These are phyloP conservation scores for Tortrix viridana DNA, from an alignment of 2,888 invertebrate species.

Conservation along the genomic window DNA sequence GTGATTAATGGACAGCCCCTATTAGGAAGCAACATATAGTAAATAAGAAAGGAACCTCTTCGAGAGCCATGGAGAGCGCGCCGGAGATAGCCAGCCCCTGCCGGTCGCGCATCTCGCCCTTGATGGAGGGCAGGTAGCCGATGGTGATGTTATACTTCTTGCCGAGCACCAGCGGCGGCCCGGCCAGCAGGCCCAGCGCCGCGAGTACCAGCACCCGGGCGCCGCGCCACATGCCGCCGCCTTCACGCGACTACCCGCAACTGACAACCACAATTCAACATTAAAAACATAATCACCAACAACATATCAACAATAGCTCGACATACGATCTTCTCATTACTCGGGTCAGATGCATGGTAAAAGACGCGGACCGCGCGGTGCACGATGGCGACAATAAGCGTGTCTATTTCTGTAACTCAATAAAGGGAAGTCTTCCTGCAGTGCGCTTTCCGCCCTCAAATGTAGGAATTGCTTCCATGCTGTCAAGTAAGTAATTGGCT, in stretches of 20 bases:
- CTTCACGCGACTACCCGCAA: conserved; percentile 71
- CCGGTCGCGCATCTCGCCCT: conserved; percentile 89
- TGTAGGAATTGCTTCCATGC: conserved; percentile 83
- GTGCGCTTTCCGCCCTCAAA: conserved; percentile 80
- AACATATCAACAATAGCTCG: conserved; percentile 1
- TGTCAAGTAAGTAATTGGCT: conserved; percentile 82
- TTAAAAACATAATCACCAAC: not conserved
- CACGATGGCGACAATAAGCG: conserved; percentile 41
- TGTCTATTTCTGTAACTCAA: conserved; percentile 63
- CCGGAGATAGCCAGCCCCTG: conserved; percentile 96
- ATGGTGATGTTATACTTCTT: conserved; percentile 87
- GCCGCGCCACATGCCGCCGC: conserved; percentile 87
- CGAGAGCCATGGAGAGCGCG: conserved; percentile 94
- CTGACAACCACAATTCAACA: conserved; percentile 47
- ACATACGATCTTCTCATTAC: conserved; percentile 1
- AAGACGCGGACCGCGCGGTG: conserved; percentile 11
- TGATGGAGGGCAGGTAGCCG: conserved; percentile 94
- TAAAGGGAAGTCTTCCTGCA: conserved; percentile 81
- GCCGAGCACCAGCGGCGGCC: conserved; percentile 74
- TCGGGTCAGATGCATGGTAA: conserved; percentile 24
- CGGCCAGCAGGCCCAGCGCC: conserved; percentile 84
- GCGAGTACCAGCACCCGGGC: conserved; percentile 87
- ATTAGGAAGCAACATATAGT: not conserved
- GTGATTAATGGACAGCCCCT: no score
- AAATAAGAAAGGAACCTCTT: conserved; percentile 85